Conservation (phyloP, 2,113 vertebrate genomes). For the Ameiurus melas region DNA sequence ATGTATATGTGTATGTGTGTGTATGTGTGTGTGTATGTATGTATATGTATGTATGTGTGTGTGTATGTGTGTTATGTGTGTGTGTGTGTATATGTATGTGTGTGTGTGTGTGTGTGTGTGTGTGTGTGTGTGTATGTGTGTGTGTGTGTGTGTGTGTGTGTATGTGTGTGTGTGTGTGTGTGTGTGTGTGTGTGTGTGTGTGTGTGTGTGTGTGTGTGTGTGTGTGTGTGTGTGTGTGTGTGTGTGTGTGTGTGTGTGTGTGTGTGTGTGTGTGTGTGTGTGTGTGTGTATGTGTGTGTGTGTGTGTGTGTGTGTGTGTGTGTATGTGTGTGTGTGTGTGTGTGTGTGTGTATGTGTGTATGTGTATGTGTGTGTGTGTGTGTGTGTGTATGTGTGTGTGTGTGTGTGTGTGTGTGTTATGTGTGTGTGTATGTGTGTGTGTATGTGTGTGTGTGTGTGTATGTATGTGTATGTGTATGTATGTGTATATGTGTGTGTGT, state of each 20-base stretch:
- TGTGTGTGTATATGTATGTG: not conserved
- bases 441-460: not conserved
- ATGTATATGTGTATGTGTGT: not conserved
- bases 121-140: not conserved
- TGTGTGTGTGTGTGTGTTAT: not conserved
- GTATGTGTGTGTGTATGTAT: not conserved
- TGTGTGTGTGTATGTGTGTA: not conserved
- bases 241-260: not conserved
- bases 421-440: not conserved
- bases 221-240: not conserved
- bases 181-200: not conserved
- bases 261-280: not conserved
- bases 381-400: not conserved
- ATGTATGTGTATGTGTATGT: too few species aligned
- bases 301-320: not conserved
- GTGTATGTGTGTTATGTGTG: not conserved
- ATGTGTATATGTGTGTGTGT: not conserved
- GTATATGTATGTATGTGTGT: too few species aligned
- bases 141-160: not conserved
- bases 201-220: not conserved
- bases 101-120: not conserved
- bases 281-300: not conserved
- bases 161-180: too few species aligned
- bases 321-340: not conserved
- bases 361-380: not conserved